Evolutionary conservation across 2,888 invertebrate genomes (phyloP).

Genomic region (Megamerina dolium): DNA sequence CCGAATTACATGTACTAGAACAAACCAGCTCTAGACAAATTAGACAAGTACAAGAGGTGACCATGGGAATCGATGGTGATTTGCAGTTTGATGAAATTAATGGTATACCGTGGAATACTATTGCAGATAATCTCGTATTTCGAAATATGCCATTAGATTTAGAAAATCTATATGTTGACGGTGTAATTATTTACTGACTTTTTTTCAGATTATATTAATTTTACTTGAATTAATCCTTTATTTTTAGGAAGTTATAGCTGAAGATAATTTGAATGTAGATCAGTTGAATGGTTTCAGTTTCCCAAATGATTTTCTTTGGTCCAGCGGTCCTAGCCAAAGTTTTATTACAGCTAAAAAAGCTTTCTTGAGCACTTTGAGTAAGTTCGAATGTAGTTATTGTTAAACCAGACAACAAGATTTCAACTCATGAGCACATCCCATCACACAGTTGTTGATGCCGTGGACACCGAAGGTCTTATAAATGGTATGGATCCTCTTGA

Average conservation of each 20-base stretch:
- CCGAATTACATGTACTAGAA: constrained; percentile 26
- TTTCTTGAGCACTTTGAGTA: constrained; percentile 48
- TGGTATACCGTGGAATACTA: constrained; percentile 48
- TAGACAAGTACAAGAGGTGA: constrained; percentile 15
- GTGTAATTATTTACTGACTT: constrained; percentile 52
- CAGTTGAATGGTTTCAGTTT: constrained; percentile 52
- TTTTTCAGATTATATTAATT: neutral
- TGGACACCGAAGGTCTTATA: constrained; percentile 46
- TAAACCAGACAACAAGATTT: neutral
- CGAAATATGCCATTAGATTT: constrained; percentile 46
- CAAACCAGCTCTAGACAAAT: constrained; percentile 11
- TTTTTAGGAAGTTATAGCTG: constrained; percentile 46
- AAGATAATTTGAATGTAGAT: constrained; percentile 36
- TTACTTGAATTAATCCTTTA: neutral
- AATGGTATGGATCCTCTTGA: constrained; percentile 50
- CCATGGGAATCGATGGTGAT: constrained; percentile 28
- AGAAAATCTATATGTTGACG: constrained; percentile 47
- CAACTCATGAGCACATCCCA: neutral
- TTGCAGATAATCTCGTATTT: constrained; percentile 50
- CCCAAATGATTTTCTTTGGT: constrained; percentile 52
- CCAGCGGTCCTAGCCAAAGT: constrained; percentile 34
- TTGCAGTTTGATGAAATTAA: constrained; percentile 49
- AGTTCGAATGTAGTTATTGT: constrained; percentile 4
- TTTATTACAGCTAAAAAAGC: constrained; percentile 50
- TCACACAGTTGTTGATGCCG: constrained; percentile 26